Conservation (phyloP, 2,888 invertebrate species). For the Dynastes hyllus region DNA sequence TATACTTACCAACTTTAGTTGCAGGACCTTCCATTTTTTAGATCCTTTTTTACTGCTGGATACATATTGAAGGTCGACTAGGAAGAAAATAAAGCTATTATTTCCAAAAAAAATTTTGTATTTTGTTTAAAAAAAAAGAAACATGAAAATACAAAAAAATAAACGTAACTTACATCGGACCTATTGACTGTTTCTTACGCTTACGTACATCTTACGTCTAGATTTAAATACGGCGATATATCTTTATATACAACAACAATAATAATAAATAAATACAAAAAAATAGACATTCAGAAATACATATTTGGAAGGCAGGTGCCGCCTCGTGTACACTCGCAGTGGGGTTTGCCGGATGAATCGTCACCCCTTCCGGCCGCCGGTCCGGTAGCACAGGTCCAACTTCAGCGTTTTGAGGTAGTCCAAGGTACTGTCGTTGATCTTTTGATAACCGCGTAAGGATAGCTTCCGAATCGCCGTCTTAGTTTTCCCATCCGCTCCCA, state of each 20-base stretch:
- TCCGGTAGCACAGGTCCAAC: slow-evolving; percentile 72
- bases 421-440: slow-evolving; percentile 63
- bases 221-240: slow-evolving; percentile 5
- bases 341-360: slow-evolving; percentile 77
- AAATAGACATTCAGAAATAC: slow-evolving; percentile 55
- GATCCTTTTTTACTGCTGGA: no score
- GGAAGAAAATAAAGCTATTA: no score
- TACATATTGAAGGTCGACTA: no score
- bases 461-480: slow-evolving; percentile 53
- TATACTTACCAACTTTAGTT: no score
- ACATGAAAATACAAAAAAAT: no score
- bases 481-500: not conserved
- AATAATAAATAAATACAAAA: slow-evolving; percentile 13
- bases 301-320: slow-evolving; percentile 62
- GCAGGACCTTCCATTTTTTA: no score
- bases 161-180: no score
- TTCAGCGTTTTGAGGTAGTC: slow-evolving; percentile 61
- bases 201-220: not conserved
- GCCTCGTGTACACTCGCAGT: slow-evolving; percentile 74
- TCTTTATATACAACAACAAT: slow-evolving; percentile 3
- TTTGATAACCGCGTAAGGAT: slow-evolving; percentile 64
- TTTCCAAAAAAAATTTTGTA: no score
- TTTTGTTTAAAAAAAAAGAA: no score
- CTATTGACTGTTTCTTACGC: not conserved
- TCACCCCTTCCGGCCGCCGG: slow-evolving; percentile 76